Percentiles rank a stretch among this genome's conserved stretches.
phyloP scores from a whole-genome alignment of 2,888 invertebrate species.

The Hydroisotoma schaefferi region DNA sequence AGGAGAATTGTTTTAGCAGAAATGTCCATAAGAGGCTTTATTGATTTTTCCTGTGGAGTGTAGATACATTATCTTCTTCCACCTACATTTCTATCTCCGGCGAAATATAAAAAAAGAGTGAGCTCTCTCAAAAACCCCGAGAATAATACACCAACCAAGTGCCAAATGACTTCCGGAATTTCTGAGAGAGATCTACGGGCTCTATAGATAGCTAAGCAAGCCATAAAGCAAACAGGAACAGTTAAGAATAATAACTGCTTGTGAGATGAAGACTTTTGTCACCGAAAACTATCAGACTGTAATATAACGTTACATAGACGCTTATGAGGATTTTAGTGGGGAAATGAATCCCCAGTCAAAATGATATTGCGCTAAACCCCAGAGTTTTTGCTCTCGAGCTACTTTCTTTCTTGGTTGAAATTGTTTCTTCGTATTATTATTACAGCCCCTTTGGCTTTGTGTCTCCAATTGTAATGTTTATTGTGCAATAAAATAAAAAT shows the following conservation, averaged over 20 bases:
- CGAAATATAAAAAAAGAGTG: conserved; percentile 31
- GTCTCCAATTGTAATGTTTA: too few species aligned
- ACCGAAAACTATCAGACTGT: conserved; percentile 5
- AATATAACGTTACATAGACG: too few species aligned
- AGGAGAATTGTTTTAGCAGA: too few species aligned
- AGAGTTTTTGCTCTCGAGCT: conserved; percentile 9
- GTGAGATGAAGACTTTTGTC: conserved; percentile 5
- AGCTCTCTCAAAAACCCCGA: conserved; percentile 19
- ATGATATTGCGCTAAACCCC: neutral
- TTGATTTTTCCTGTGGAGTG: conserved; percentile 42
- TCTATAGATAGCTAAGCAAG: neutral
- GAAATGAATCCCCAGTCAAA: conserved; percentile 3
- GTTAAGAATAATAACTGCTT: conserved; percentile 11
- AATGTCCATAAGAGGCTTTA: conserved; percentile 43
- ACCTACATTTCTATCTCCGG: too few species aligned
- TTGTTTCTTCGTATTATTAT: too few species aligned
- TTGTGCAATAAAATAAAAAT: neutral
- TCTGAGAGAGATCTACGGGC: too few species aligned
- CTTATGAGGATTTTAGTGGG: neutral
- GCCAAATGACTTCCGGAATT: conserved; percentile 46
- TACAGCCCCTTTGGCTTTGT: too few species aligned
- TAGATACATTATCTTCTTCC: too few species aligned
- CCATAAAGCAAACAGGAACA: neutral
- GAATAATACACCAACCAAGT: conserved; percentile 22
- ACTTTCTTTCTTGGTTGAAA: too few species aligned